Evolutionary conservation across 1,140 invertebrate species (phyloP), one percentile per base, ranked within the genome.

Genomic region (Macrotrachela quadricornifera): DNA sequence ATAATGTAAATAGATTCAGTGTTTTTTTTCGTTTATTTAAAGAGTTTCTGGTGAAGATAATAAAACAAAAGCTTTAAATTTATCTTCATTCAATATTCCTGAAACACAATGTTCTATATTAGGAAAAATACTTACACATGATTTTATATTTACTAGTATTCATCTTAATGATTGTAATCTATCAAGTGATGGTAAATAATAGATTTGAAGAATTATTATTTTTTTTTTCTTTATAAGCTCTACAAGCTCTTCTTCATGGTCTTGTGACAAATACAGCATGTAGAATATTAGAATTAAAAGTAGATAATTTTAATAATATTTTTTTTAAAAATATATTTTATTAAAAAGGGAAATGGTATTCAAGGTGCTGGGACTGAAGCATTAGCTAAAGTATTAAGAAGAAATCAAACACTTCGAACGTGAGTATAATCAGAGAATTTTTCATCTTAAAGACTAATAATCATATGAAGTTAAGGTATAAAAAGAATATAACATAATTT

Each of bases 81-180:
- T 69, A 11, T 66, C 65, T 3, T 65, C 65, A 16, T 61, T 62
- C 48, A 64, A 64, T 56, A 50, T 69, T 43, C 59, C 62, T 14
- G 58, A 62, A n/a, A 63, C 67, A 50, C 65, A 64, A 38, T 69
- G 67, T 60, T 59, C 62, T 45, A 59, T 66, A 13, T 56, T 69
- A 0, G 62, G 62, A 6, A 67, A 67, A 49, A 55, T 64, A 17
- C 53, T 69, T 15, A 58, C 63, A 40, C 59, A 61, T 46, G 65
- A 69, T 44, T 57, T 61, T 42, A 61, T 56, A 21, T 66, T 69
- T 56, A 41, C 57, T 21, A 63, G 65, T 48, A 56, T 63, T 15
- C 61, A 62, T 45, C 62, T 69, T 59, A 60, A 65, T 55, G 67
- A 69, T 58, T 69, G 65, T 46, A 66, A 64, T 62, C 58, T 69